A percentile compares a stretch with the other conserved stretches of the same genome.
phyloP scores from a whole-genome alignment of 2,888 invertebrate genomes.

The Nemotelus nigrinus region DNA sequence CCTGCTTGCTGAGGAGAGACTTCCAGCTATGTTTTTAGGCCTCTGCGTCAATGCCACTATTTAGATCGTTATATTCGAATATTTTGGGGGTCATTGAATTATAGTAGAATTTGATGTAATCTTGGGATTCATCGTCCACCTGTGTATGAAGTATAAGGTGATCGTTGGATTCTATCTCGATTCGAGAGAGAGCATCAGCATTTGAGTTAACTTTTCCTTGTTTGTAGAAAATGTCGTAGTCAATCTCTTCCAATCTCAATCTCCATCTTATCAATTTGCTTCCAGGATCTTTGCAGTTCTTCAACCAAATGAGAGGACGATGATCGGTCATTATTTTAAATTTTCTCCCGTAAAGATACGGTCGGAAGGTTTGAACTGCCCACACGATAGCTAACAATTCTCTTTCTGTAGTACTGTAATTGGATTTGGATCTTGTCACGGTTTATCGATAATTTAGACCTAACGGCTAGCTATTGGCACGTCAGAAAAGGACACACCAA shows the following conservation, averaged over 20 bases:
- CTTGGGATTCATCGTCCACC: constrained; percentile 14
- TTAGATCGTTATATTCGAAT: too few relatives aligned
- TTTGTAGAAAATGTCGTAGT: not conserved
- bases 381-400: not conserved
- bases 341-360: constrained; percentile 26
- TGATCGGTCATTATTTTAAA: constrained; percentile 20
- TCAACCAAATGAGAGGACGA: constrained; percentile 33
- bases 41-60: constrained; percentile 24
- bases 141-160: not conserved
- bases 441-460: too few relatives aligned
- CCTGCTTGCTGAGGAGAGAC: too few relatives aligned
- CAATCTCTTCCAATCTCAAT: not conserved
- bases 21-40: not conserved
- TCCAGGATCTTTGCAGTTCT: constrained; percentile 30
- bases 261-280: not conserved
- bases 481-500: too few relatives aligned
- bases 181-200: constrained; percentile 9
- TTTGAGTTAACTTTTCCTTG: not conserved
- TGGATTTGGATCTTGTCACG: too few relatives aligned
- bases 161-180: not conserved
- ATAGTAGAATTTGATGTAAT: constrained; percentile 17
- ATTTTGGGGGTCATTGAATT: constrained; percentile 4
- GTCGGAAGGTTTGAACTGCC: constrained; percentile 25
- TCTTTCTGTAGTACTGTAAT: too few relatives aligned
- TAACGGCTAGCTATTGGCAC: too few relatives aligned